phyloP scores from a whole-genome alignment of 2,888 invertebrate species.

The Allacma fusca region DNA sequence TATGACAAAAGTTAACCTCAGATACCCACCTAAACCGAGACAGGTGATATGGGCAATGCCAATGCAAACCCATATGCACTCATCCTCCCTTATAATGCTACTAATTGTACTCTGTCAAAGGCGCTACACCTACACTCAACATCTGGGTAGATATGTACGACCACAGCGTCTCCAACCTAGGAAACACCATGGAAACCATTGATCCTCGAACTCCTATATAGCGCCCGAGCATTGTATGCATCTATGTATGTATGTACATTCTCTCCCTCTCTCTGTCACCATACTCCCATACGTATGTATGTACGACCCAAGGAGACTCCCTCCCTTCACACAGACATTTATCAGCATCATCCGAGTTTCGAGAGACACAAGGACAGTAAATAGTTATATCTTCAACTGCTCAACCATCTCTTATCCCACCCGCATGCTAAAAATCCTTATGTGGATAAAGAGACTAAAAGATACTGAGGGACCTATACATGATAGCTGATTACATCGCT shows the following conservation, averaged over 20 bases:
- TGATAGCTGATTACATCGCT: background rate
- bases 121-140: constrained; percentile 28
- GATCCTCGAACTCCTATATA: constrained; percentile 17
- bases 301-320: background rate
- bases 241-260: constrained; percentile 11
- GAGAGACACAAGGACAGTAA: background rate
- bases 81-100: background rate
- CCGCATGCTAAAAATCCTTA: constrained; percentile 6
- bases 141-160: constrained; percentile 21
- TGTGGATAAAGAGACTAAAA: background rate
- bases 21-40: constrained; percentile 22
- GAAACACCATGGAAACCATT: constrained; percentile 36
- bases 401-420: background rate
- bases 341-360: background rate
- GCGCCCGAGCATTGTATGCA: too few species aligned
- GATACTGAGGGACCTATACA: background rate
- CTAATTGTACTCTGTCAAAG: background rate
- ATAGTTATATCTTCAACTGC: background rate
- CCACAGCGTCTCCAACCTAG: constrained; percentile 16
- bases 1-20: constrained; percentile 33
- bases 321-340: constrained; percentile 5
- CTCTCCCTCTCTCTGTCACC: background rate
- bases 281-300: background rate
- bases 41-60: constrained; percentile 30
- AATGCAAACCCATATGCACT: background rate